A percentile compares a stretch with the other conserved stretches of the same genome.
Evolutionary conservation across 2,113 vertebrate genomes (phyloP).

Genomic region (Phyllopteryx taeniolatus): DNA sequence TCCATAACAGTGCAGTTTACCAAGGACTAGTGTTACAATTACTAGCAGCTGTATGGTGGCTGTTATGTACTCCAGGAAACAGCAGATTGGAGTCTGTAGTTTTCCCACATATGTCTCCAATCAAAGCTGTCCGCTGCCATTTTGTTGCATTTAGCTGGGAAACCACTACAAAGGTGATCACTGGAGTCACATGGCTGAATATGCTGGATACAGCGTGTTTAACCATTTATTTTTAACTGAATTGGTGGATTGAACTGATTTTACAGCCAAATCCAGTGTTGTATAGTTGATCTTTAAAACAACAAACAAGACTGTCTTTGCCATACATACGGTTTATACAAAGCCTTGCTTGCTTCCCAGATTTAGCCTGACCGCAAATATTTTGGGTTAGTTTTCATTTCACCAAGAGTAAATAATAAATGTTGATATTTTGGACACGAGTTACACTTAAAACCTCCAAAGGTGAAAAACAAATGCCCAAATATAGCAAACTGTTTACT

Average conservation of each 20-base stretch:
- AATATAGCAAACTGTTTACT: not conserved
- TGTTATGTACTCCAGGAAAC: not conserved
- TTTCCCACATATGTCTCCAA: constrained; percentile 19
- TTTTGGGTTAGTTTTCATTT: constrained; percentile 15
- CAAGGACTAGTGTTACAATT: not conserved
- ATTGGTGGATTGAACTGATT: not conserved
- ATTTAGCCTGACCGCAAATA: constrained; percentile 11
- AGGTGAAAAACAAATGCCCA: not conserved
- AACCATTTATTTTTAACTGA: not conserved
- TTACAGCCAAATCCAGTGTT: not conserved
- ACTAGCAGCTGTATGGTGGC: not conserved
- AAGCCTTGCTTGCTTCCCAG: constrained; percentile 2
- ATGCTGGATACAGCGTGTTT: not conserved
- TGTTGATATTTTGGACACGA: constrained; percentile 9
- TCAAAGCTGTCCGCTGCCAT: not conserved
- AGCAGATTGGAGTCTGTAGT: constrained; percentile 21
- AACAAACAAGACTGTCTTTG: not conserved
- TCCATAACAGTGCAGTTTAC: not conserved
- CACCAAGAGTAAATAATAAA: constrained; percentile 12
- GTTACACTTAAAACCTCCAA: not conserved
- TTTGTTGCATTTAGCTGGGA: not conserved
- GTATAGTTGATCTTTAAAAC: not conserved
- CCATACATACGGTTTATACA: not conserved
- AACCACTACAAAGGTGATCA: not conserved
- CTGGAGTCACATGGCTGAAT: not conserved